Percentiles rank a stretch among this genome's conserved stretches.
phyloP scores from a whole-genome alignment of 2,888 invertebrate genomes.

The Laspeyria flexula region DNA sequence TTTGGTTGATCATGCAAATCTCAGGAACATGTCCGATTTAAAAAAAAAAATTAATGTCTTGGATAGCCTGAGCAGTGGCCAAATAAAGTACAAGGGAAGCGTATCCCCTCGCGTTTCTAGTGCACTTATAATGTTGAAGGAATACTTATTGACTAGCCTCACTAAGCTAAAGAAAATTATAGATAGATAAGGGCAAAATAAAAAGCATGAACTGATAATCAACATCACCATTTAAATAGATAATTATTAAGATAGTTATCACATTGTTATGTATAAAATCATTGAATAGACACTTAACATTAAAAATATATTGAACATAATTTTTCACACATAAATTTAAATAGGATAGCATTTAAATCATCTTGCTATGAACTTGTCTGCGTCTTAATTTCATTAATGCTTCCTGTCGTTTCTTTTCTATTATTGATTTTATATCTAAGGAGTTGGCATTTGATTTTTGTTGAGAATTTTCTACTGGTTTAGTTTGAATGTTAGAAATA shows the following conservation, averaged over 20 bases:
- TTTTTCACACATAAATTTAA: slow-evolving; percentile 28
- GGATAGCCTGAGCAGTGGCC: too few species aligned
- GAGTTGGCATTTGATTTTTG: slow-evolving; percentile 35
- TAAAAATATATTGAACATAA: slow-evolving; percentile 35
- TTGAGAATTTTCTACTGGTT: slow-evolving; percentile 20
- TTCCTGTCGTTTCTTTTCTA: slow-evolving; percentile 81
- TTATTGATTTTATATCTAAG: slow-evolving; percentile 64
- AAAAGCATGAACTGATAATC: neutral
- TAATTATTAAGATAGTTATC: slow-evolving; percentile 7
- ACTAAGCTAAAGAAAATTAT: too few species aligned
- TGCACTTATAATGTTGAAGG: too few species aligned
- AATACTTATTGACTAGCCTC: too few species aligned
- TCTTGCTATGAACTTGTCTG: slow-evolving; percentile 62
- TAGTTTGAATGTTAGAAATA: slow-evolving; percentile 29
- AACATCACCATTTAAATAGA: neutral
- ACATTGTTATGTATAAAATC: slow-evolving; percentile 22
- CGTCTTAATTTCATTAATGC: slow-evolving; percentile 76
- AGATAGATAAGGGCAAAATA: too few species aligned
- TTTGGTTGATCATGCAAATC: too few species aligned
- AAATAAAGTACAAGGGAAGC: too few species aligned
- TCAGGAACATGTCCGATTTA: too few species aligned
- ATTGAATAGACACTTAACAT: slow-evolving; percentile 19
- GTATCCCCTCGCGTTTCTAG: too few species aligned
- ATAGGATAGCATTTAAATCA: slow-evolving; percentile 20
- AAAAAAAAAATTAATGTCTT: too few species aligned